Evolutionary conservation across 2,888 invertebrate genomes (phyloP), one percentile per base, ranked within the genome.

Genomic region (Hoplodrina ambigua): DNA sequence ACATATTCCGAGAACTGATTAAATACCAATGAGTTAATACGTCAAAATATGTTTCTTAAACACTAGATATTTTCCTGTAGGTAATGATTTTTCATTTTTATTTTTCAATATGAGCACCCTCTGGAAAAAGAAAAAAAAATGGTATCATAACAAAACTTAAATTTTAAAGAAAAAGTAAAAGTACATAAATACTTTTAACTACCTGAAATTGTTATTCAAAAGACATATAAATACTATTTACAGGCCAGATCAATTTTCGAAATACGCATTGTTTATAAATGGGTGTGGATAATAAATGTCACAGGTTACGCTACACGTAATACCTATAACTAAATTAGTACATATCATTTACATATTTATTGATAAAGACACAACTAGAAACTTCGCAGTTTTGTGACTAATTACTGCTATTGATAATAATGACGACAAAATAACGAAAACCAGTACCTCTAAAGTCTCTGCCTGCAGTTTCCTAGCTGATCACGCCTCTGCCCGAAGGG

Each of bases 401-500:
- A 49, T 33, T 17, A 46, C 1, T 6, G 5, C 44, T 44, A 19
- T 0, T 30, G 11, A 20, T 46, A 37, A n/a, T 53, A 56, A 10
- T 17, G 5, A 17, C 15, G 11, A 19, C 2, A 58, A 41, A 57
- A 57, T 61, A 80, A 52, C 61, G 50, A 70, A 65, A 65, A 59
- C 4, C 19, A n/a, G n/a, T 85, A 86, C 86, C 85, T 86, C 72
- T 82, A 88, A 80, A 94, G 87, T 84, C 85, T 83, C 74, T 84
- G 78, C 65, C 94, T 88, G 82, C 94, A 94, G 54, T 84, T 85
- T 44, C 90, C 90, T 54, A 87, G 69, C 49, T 62, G 19, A 75
- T 94, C 94, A n/a, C 90, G 88, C 68, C 88, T 87, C 62, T 89
- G 85, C 8, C 91, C 91, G 5, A 81, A 72, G 6, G 86, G 87